A percentile compares a stretch with the other conserved stretches of the same genome.
These are phyloP conservation scores for Cepaea nemoralis DNA, from an alignment of 1,140 invertebrate genomes.

Conservation along the genomic window DNA sequence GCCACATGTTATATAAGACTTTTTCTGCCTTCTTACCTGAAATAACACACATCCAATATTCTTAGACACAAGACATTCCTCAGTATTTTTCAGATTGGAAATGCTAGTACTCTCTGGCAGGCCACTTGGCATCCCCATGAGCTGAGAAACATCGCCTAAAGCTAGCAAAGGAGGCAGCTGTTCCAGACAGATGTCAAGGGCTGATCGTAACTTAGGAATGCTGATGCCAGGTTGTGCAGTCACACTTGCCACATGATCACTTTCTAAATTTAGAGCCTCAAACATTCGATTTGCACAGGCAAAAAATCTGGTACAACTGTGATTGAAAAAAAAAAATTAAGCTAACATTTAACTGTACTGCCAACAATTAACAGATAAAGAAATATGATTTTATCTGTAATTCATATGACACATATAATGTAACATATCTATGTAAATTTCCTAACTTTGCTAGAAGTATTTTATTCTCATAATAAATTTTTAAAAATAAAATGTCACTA, in stretches of 20 bases:
- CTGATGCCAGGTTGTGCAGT: neutral
- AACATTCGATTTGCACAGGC: constrained; percentile 63
- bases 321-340: constrained; percentile 19
- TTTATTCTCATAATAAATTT: too few relatives aligned
- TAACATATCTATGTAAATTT: too few relatives aligned
- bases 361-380: too few relatives aligned
- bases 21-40: constrained; percentile 56
- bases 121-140: constrained; percentile 53
- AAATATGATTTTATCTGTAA: too few relatives aligned
- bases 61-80: constrained; percentile 65
- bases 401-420: too few relatives aligned
- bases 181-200: constrained; percentile 66
- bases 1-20: too few relatives aligned
- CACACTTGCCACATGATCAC: constrained; percentile 49
- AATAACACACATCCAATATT: constrained; percentile 67
- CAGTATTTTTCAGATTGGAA: constrained; percentile 59
- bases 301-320: constrained; percentile 62
- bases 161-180: constrained; percentile 66
- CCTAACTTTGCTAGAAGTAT: too few relatives aligned
- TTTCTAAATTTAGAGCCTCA: constrained; percentile 67
- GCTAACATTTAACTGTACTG: too few relatives aligned
- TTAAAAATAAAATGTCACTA: too few relatives aligned
- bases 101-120: constrained; percentile 68
- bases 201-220: constrained; percentile 56
- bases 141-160: constrained; percentile 58